A percentile compares a stretch with the other conserved stretches of the same genome.
Evolutionary conservation across 2,888 invertebrate genomes (phyloP).

Genomic region (Tetropium fuscum): DNA sequence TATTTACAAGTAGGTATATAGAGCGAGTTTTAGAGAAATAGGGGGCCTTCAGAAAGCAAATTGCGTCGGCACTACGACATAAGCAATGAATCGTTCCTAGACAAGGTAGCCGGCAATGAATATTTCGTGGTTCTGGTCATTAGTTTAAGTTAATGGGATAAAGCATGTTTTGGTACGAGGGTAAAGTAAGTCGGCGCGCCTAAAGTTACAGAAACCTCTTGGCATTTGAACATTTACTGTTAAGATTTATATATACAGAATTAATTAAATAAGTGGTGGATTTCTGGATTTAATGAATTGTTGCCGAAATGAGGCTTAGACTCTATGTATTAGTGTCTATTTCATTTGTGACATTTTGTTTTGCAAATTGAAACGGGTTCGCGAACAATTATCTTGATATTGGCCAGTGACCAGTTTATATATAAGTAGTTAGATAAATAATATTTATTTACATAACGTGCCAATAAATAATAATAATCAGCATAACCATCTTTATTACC

Average conservation of each 20-base stretch:
- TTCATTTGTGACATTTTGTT: too few relatives aligned
- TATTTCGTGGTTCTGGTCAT: conserved; percentile 11
- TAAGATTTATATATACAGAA: neutral
- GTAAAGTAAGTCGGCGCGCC: neutral
- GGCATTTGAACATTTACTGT: neutral
- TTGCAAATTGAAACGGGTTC: too few relatives aligned
- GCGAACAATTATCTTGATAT: too few relatives aligned
- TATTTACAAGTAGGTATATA: too few relatives aligned
- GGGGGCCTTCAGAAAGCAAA: conserved; percentile 1
- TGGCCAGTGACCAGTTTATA: too few relatives aligned
- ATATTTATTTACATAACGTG: too few relatives aligned
- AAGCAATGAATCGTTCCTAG: conserved; percentile 11
- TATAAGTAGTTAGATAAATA: too few relatives aligned
- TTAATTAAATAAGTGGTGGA: conserved; percentile 1
- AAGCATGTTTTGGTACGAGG: conserved; percentile 6
- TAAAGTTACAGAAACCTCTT: conserved; percentile 6
- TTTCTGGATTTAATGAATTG: too few relatives aligned
- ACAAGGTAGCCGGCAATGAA: conserved; percentile 10
- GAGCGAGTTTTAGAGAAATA: neutral
- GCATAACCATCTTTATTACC: too few relatives aligned
- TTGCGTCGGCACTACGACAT: conserved; percentile 4
- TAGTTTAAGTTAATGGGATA: conserved; percentile 14
- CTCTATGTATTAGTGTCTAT: too few relatives aligned
- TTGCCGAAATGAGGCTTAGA: too few relatives aligned
- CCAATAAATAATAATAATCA: too few relatives aligned